Conservation (phyloP, 2,888 invertebrate species). For the Drosophila differens region DNA sequence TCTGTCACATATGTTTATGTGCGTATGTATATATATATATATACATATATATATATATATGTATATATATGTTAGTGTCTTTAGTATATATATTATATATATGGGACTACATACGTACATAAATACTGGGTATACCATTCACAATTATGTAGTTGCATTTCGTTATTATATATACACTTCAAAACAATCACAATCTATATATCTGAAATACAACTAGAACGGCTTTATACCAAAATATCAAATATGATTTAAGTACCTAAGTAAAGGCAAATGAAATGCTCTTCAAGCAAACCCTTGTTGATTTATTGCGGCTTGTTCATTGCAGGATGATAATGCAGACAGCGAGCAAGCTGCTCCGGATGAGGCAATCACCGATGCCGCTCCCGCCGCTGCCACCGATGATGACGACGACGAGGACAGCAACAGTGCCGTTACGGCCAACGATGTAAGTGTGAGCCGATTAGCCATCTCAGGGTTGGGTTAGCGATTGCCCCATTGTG, state of each 20-base stretch:
- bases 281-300: conserved; percentile 53
- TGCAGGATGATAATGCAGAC: conserved; percentile 76
- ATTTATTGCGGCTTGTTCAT: conserved; percentile 70
- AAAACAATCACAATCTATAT: conserved; percentile 9
- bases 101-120: conserved; percentile 12
- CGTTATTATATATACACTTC: conserved; percentile 5
- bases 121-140: not conserved
- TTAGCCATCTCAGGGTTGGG: not conserved
- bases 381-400: conserved; percentile 18
- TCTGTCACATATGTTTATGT: conserved; percentile 1
- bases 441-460: conserved; percentile 61
- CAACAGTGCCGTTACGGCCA: conserved; percentile 57
- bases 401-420: conserved; percentile 58
- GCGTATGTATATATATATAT: conserved; percentile 2
- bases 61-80: not conserved
- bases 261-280: conserved; percentile 57
- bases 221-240: conserved; percentile 19
- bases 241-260: conserved; percentile 27
- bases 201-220: conserved; percentile 8
- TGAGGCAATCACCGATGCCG: conserved; percentile 12
- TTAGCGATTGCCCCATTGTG: conserved; percentile 6
- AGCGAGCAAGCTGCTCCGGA: conserved; percentile 40
- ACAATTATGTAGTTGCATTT: conserved; percentile 19
- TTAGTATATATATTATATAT: conserved; percentile 1
- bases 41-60: conserved; percentile 3